A percentile compares a stretch with the other conserved stretches of the same genome.
phyloP scores from a whole-genome alignment of 2,113 vertebrate genomes.

The Colinus virginianus region DNA sequence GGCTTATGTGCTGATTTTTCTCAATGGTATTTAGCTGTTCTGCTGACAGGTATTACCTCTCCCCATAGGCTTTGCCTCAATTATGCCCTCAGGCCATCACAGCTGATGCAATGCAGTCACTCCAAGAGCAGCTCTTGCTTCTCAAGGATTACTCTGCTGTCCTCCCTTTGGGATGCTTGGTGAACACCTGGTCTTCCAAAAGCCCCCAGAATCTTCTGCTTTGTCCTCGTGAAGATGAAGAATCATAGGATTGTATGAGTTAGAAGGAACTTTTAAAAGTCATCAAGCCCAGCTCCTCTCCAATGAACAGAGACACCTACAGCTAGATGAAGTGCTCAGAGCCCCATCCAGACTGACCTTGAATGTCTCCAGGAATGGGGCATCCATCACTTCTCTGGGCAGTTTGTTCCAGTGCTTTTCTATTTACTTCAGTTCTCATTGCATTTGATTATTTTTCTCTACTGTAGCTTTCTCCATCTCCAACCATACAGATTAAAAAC shows the following conservation, averaged over 20 bases:
- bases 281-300: too few relatives aligned
- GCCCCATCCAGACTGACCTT: too few relatives aligned
- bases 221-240: neutral
- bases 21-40: conserved; percentile 28
- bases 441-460: conserved; percentile 10
- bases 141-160: neutral
- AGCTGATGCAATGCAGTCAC: neutral
- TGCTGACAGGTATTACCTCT: conserved; percentile 18
- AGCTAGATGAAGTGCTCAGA: too few relatives aligned
- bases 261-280: too few relatives aligned
- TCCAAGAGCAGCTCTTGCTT: conserved; percentile 27
- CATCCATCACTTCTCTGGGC: too few relatives aligned
- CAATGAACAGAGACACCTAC: too few relatives aligned
- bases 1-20: neutral
- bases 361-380: too few relatives aligned
- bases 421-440: neutral
- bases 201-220: neutral
- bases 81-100: neutral
- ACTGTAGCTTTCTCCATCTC: neutral
- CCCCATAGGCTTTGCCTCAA: conserved; percentile 11
- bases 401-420: neutral
- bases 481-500: neutral
- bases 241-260: too few relatives aligned
- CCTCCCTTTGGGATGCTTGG: neutral
- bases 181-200: neutral